These are phyloP conservation scores for Capreolus pygargus DNA, from an alignment of 2,113 vertebrate genomes.

Conservation along the genomic window DNA sequence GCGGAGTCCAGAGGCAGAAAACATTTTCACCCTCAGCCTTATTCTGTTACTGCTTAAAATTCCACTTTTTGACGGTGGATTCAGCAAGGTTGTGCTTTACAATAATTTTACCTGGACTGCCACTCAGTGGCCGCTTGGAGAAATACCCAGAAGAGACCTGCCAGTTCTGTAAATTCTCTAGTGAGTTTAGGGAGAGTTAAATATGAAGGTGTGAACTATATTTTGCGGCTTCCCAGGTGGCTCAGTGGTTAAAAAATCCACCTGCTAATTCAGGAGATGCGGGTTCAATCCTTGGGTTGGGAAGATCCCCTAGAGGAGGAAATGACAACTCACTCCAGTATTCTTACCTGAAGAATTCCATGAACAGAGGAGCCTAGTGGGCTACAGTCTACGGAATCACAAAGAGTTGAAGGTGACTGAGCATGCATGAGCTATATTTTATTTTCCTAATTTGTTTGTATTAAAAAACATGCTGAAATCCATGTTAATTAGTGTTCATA, in stretches of 20 bases:
- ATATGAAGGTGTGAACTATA: background rate
- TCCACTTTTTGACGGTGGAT: background rate
- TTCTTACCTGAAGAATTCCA: background rate
- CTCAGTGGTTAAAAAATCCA: background rate
- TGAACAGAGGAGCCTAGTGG: background rate
- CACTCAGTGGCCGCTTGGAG: conserved; percentile 77
- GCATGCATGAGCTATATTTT: background rate
- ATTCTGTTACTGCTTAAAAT: background rate
- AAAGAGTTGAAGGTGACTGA: background rate
- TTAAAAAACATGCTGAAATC: background rate
- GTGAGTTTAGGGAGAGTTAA: background rate
- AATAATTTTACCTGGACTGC: conserved; percentile 83
- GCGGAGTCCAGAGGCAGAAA: background rate
- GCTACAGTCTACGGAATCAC: background rate
- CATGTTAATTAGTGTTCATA: background rate
- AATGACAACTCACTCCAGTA: background rate
- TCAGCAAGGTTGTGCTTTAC: background rate
- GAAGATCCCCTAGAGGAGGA: background rate
- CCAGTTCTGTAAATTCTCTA: background rate
- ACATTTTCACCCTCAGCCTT: background rate
- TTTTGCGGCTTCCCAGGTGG: background rate
- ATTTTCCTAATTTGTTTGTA: background rate
- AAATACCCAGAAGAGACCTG: conserved; percentile 43
- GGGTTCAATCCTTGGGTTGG: background rate
- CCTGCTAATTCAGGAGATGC: background rate